Evolutionary conservation across 2,888 invertebrate genomes (phyloP).

Genomic region (Candidula unifasciata): DNA sequence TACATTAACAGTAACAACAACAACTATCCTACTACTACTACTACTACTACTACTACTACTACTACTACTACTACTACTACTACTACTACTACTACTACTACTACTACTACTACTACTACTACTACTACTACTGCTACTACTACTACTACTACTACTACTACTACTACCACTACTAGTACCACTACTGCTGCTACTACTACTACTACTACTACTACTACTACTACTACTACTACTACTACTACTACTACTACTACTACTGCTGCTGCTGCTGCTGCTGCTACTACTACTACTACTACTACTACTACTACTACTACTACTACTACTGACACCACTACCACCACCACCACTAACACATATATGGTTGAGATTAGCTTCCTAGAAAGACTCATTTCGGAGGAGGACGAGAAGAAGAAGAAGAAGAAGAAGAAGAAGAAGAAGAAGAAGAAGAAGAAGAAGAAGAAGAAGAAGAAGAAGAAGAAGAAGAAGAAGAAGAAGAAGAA

Average conservation of each 20-base stretch:
- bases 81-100: constrained; percentile 52
- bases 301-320: constrained; percentile 19
- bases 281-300: constrained; percentile 20
- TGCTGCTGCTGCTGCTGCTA: background rate
- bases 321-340: background rate
- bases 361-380: too few species aligned
- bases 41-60: constrained; percentile 50
- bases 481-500: too few species aligned
- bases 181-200: background rate
- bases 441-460: too few species aligned
- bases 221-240: constrained; percentile 1
- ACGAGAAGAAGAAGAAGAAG: too few species aligned
- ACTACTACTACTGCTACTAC: constrained; percentile 53
- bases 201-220: constrained; percentile 40
- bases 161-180: background rate
- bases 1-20: too few species aligned
- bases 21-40: too few species aligned
- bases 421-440: too few species aligned
- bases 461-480: too few species aligned
- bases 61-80: constrained; percentile 50
- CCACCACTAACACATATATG: too few species aligned
- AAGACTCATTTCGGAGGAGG: too few species aligned
- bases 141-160: constrained; percentile 50
- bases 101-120: constrained; percentile 43
- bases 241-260: background rate